Base-by-base conservation (phyloP, 2,797 vertebrate genomes). In the Oryzias dopingdopingensis region DNA sequence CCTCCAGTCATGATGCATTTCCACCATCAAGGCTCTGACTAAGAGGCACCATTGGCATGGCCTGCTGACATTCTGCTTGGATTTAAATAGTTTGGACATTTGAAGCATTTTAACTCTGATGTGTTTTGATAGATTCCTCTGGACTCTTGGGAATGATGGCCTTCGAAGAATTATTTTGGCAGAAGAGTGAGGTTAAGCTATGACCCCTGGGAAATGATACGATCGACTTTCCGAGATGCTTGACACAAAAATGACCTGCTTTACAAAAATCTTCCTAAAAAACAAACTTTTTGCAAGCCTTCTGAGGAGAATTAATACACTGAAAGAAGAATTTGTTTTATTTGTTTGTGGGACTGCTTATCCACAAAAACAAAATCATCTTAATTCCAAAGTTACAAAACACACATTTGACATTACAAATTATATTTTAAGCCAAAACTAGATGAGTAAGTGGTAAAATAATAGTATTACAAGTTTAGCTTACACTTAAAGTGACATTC, bases 81-180 rank as follows among this genome's bases (percentile, higher is more conserved):
- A 85, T 80, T 79, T 79, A 84, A 87, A 77, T 64, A 64, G 62
- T 71, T 77, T 77, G 73, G 79, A 84, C 74, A 80, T 67, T 75
- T 84, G 70, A 87, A 69, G 67, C 65, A 80, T 83, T 84, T 81
- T 74, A 82, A 67, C 82, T 74, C 52, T 83, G 79, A 86, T 86
- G 50, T 68, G 50, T 79, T 81, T 79, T 79, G 81, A 86, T 79
- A 65, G 76, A 20, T 75, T 72, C 47, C 79, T 59, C 69, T 72
- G 65, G 74, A 77, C 70, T 79, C 80, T 56, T 70, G 61, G 70
- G 66, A 54, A 72, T 62, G 43, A 53, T 63, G 54, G 53, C 65
- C 59, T 65, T 62, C 56, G 24, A 65, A 62, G 58, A 55, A 41
- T 67, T 72, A 73, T 80, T 79, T 70, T 41, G 40, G 40, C 13